Base-by-base conservation (phyloP, 2,113 vertebrate species). In the Cebidichthys violaceus region DNA sequence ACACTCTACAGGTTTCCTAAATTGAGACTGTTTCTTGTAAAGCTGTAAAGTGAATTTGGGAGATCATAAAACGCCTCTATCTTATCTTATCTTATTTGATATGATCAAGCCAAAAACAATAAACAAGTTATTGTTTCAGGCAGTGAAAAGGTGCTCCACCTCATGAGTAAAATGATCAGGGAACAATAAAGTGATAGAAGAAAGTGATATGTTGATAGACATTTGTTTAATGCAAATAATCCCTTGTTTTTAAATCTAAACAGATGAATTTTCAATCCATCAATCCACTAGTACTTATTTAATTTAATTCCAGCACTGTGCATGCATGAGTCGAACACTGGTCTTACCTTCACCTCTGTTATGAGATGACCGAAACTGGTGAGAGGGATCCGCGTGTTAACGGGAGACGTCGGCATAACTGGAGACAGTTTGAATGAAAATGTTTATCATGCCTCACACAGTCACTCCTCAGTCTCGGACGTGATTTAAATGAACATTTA, bases 311-410 rank as follows among this genome's bases (percentile, higher is more conserved):
- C 37, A 22, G 5, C 13, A 2, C 70, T 60, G 14, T 1, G 39
- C 37, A 31, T 64, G 55, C 29, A 78, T 0, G 31, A 27, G 7
- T 33, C 3, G 31, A 17, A 41, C 3, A 22, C 2, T 37, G 24
- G 14, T 50, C 90, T 62, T 85, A 94, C 93, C 93, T 94, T 95
- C 47, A 93, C 93, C 84, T 94, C 93, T 18, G 90, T 91, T 10
- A 94, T 79, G 64, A 95, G 78, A 68, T 94, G 94, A 29, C 94
- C 94, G 41, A 94, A 94, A 47, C 94, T 94, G 52, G 90, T 93
- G 50, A 94, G 73, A 0, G 93, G 93, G 54, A 94, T 92, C 50
- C 86, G 82, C 11, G 90, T 91, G 77, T 94, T 93, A 1, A 93
- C 92, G 0, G 94, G 93, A 50, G 93, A 93, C 2, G 86, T 94